Evolutionary conservation across 1,140 invertebrate genomes (phyloP), one percentile per base, ranked within the genome.

Genomic region (Achroia grisella): DNA sequence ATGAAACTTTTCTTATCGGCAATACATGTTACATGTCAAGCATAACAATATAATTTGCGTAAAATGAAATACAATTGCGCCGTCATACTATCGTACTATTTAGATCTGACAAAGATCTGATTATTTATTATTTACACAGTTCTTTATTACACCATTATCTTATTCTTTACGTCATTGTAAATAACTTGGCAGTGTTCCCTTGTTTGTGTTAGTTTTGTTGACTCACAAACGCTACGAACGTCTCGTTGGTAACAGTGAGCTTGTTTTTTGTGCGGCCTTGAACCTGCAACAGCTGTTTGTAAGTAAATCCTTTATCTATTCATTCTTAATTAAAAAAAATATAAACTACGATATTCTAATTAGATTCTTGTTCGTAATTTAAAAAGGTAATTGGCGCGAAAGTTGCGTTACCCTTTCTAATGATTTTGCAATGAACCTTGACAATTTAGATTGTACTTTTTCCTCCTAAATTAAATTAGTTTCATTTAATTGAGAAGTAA

Each of bases 271-370:
- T 51, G 55, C 13, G 60, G 72, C 75, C 75, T 79, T 79, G 71
- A 73, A 66, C 59, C 39, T 33, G 23, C 42, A 74, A 72, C 75
- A 79, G 75, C 75, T 78, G 74, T 63, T 76, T 31, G 71, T 73
- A 43, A 73, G 68, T 70, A 60, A 12, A 43, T 48, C 52, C 34
- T 61, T 54, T 31, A 13, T 52, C 44, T 57, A 49, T 49, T 52
- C 48, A 49, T 49, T 52, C 48, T 53, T 43, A 35, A 41, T 43
- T 17, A 48, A 52, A 52, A 52, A 55, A 40, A 43, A 31, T 34
- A 14, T 28, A 42, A 23, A 3, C 17, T 23, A 23, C n/a, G n/a
- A n/a, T 23, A 23, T 23, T 23, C 2, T 6, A 23, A 23, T 23
- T 23, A 23, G 17, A 23, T 23, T 23, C 17, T 23, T 23, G 2